phyloP scores from a whole-genome alignment of 2,888 invertebrate genomes.

The Cinara cedri region DNA sequence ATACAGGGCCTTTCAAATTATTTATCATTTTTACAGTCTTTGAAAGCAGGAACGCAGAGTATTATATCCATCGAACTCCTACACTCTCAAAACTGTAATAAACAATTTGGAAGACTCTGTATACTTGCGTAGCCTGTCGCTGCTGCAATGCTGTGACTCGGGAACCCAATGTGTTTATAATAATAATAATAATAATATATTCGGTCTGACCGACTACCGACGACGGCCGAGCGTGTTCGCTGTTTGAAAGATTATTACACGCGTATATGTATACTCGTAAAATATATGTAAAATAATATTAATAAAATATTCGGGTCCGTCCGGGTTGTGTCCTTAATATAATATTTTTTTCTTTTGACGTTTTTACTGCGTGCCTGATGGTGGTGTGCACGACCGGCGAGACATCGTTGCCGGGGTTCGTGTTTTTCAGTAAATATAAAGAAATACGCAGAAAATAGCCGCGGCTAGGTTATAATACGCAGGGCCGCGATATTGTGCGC shows the following conservation, averaged over 20 bases:
- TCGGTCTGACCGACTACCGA: neutral
- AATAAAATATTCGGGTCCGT: constrained; percentile 5
- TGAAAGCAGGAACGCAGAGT: too few relatives aligned
- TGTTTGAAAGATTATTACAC: neutral
- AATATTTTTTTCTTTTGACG: constrained; percentile 11
- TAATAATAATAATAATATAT: too few relatives aligned
- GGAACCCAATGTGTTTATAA: too few relatives aligned
- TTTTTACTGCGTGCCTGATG: neutral
- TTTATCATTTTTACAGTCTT: too few relatives aligned
- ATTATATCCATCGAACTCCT: too few relatives aligned
- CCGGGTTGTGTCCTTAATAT: neutral
- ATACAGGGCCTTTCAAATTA: too few relatives aligned
- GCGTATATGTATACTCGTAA: neutral
- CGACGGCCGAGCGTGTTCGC: constrained; percentile 2
- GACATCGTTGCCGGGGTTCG: neutral
- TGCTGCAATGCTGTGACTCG: too few relatives aligned
- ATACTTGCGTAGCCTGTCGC: too few relatives aligned
- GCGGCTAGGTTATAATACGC: neutral
- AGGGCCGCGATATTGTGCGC: too few relatives aligned
- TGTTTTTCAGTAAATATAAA: neutral
- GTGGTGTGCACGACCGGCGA: neutral
- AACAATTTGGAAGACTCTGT: too few relatives aligned
- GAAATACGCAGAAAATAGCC: neutral
- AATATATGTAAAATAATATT: constrained; percentile 5
- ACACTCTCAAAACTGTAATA: too few relatives aligned